Evolutionary conservation across 2,888 invertebrate species (phyloP), one percentile per base, ranked within the genome.

Genomic region (Drosophila ustulata): DNA sequence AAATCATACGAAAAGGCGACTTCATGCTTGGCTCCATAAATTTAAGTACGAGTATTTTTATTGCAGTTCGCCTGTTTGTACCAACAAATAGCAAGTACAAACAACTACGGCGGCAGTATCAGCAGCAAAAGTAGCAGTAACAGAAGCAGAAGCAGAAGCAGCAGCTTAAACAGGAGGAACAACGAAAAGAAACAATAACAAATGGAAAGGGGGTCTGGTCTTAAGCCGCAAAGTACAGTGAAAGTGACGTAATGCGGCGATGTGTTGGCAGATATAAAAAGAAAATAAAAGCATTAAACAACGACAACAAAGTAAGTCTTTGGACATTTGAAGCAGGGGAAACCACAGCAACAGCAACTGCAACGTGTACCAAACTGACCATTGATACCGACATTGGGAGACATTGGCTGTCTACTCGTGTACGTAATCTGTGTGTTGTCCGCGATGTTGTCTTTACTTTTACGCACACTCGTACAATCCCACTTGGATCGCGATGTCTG

Each of bases 181-280:
- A 52, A 39, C 51, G 18, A 45, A 47, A 50, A 57, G 32, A 51
- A 61, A 43, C 53, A n/a, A 26, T 53, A 74, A 67, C 66, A 75
- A 70, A 70, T 65, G 69, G 69, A 57, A 55, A 51, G 25, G 26
- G 39, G 8, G 25, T 50, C n/a, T 1, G n/a, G 67, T 53, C 69
- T 69, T 82, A 77, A 85, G 74, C 75, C 77, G 52, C 78, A 73
- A 82, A 80, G 83, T 80, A 74, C 65, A 77, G 77, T 77, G 79
- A 84, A 86, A 83, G 81, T 85, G 87, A 83, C 87, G 77, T 83
- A 87, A 85, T 83, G 69, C 69, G 66, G 57, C 59, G 39, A 46
- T 53, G 53, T 63, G 37, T 26, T 64, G 45, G 55, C 46, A 67
- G 71, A 51, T 26, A 64, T 46, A 39, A 45, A 49, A 62, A 62